Percentiles rank a stretch among this genome's conserved stretches.
Conservation (phyloP, 2,113 vertebrate genomes). For the Mus pahari region DNA sequence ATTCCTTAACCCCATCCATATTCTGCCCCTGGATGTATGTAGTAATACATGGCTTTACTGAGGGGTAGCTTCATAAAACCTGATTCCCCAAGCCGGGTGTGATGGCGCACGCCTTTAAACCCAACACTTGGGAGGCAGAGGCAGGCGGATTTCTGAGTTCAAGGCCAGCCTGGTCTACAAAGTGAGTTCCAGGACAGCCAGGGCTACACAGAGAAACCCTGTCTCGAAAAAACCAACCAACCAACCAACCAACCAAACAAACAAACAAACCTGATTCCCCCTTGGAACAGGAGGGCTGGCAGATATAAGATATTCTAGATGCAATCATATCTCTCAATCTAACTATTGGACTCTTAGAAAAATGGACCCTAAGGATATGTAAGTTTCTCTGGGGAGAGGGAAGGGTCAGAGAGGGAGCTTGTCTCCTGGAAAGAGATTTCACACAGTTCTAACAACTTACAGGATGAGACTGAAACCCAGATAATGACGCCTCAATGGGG, state of each 20-base stretch:
- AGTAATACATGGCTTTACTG: not conserved
- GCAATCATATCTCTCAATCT: not conserved
- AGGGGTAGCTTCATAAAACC: not conserved
- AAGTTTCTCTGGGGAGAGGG: not conserved
- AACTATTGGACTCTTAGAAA: not conserved
- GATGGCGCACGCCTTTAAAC: too few species aligned
- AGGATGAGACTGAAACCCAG: not conserved
- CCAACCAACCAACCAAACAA: too few species aligned
- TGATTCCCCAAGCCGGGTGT: too few species aligned
- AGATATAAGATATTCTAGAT: not conserved
- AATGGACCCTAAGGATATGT: not conserved
- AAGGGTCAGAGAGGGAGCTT: not conserved
- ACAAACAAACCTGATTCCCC: too few species aligned
- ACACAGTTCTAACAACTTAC: not conserved
- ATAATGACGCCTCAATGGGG: not conserved
- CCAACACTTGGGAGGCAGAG: too few species aligned
- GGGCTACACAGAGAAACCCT: too few species aligned
- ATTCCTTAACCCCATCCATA: not conserved
- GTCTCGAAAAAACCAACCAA: too few species aligned
- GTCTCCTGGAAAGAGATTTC: not conserved
- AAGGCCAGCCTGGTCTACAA: too few species aligned
- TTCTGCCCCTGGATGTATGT: not conserved
- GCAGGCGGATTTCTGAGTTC: too few species aligned
- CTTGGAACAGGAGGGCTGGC: not conserved
- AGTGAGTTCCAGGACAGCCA: too few species aligned